phyloP scores from a whole-genome alignment of 2,797 vertebrate species.

The Sebastes itinus region DNA sequence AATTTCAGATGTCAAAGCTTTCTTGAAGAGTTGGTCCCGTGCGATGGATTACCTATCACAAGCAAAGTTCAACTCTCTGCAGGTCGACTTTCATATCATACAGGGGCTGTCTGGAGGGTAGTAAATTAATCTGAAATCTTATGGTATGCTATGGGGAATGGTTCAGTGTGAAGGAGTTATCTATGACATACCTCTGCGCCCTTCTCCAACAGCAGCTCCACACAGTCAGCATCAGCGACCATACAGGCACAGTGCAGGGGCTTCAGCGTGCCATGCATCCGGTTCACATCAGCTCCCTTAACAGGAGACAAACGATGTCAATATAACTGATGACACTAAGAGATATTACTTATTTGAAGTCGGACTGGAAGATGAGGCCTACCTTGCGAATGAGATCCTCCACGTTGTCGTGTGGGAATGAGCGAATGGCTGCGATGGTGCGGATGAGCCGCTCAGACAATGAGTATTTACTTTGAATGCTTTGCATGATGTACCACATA shows the following conservation, averaged over 20 bases:
- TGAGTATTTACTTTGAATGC: slow-evolving; percentile 96
- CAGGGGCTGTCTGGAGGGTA: background rate
- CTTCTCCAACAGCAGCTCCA: slow-evolving; percentile 95
- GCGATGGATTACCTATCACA: background rate
- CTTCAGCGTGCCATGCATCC: slow-evolving; percentile 95
- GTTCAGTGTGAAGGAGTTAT: background rate
- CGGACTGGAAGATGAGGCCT: slow-evolving; percentile 28
- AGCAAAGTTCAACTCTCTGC: background rate
- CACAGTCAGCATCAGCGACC: slow-evolving; percentile 95
- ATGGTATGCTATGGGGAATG: background rate
- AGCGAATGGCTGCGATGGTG: slow-evolving; percentile 95
- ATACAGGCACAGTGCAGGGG: slow-evolving; percentile 98
- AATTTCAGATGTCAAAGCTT: background rate
- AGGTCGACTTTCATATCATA: background rate
- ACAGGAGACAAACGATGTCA: background rate
- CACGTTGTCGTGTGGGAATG: slow-evolving; percentile 95
- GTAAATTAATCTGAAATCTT: background rate
- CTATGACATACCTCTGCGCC: slow-evolving; percentile 89
- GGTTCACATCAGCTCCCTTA: slow-evolving; percentile 96
- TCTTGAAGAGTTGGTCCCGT: background rate
- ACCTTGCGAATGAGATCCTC: slow-evolving; percentile 96
- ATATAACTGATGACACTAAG: background rate
- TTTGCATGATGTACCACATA: slow-evolving; percentile 99
- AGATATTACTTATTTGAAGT: background rate
- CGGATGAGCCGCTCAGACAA: slow-evolving; percentile 96